A percentile compares a stretch with the other conserved stretches of the same genome.
These are phyloP conservation scores for Phymorhynchus buccinoides DNA, from an alignment of 1,140 invertebrate species.

Conservation along the genomic window DNA sequence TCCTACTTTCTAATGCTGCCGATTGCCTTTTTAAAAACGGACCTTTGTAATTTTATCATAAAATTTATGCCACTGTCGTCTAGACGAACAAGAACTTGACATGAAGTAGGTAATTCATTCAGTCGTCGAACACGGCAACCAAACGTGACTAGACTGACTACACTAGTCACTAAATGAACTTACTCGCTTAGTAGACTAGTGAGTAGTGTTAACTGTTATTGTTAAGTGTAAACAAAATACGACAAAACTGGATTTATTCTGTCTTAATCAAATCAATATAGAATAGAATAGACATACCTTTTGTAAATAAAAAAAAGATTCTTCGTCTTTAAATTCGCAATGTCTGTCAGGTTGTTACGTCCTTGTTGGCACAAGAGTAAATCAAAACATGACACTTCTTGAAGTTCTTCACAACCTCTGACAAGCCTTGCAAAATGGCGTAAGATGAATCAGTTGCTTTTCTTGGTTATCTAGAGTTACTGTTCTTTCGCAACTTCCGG, in stretches of 20 bases:
- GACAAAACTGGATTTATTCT: neutral
- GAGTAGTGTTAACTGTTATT: too few relatives aligned
- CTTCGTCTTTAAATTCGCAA: neutral
- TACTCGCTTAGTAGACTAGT: neutral
- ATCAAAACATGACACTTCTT: neutral
- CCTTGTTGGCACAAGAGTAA: neutral
- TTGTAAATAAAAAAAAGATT: neutral
- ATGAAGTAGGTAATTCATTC: too few relatives aligned
- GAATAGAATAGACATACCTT: too few relatives aligned
- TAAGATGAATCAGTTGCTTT: neutral
- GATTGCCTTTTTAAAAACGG: too few relatives aligned
- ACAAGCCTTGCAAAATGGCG: constrained; percentile 4
- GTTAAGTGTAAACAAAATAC: too few relatives aligned
- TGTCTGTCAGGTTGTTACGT: neutral
- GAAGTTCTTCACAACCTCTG: neutral
- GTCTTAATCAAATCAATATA: too few relatives aligned
- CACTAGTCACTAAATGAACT: neutral
- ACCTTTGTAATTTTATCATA: too few relatives aligned
- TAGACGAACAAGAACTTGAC: too few relatives aligned
- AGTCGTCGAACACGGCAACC: too few relatives aligned
- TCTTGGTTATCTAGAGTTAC: constrained; percentile 1
- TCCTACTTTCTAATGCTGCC: too few relatives aligned
- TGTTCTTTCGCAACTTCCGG: neutral
- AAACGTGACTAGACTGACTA: too few relatives aligned
- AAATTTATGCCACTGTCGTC: too few relatives aligned